Percentiles rank a stretch among this genome's conserved stretches.
Evolutionary conservation across 2,888 invertebrate genomes (phyloP).

Genomic region (Schrankia costaestrigalis): DNA sequence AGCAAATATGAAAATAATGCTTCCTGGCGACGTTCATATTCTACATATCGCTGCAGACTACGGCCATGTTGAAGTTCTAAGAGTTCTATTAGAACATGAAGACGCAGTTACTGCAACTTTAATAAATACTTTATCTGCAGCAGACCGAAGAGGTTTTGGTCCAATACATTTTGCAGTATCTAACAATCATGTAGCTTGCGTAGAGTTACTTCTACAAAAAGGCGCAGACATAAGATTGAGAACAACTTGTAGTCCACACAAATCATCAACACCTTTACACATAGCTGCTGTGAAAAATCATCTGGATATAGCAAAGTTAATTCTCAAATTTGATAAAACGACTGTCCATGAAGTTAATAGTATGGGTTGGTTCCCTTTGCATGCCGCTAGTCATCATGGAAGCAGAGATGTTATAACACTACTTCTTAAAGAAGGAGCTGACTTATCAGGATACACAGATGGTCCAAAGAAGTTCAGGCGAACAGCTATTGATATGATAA

Average conservation of each 20-base stretch:
- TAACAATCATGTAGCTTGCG: conserved; percentile 71
- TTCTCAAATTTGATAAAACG: conserved; percentile 61
- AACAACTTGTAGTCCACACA: conserved; percentile 64
- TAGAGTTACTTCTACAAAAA: conserved; percentile 62
- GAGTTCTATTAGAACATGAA: conserved; percentile 69
- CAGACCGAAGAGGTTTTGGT: conserved; percentile 66
- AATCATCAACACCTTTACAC: conserved; percentile 69
- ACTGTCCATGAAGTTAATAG: conserved; percentile 67
- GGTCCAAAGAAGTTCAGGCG: conserved; percentile 61
- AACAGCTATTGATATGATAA: conserved; percentile 76
- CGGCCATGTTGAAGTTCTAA: conserved; percentile 77
- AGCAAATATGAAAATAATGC: conserved; percentile 61
- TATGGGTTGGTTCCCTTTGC: conserved; percentile 57
- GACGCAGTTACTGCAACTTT: conserved; percentile 48
- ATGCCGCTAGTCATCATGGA: conserved; percentile 77
- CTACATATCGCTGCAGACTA: conserved; percentile 81
- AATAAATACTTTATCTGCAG: conserved; percentile 56
- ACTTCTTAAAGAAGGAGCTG: conserved; percentile 68
- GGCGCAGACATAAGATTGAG: conserved; percentile 67
- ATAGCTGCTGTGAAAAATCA: conserved; percentile 68
- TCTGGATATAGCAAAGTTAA: conserved; percentile 53
- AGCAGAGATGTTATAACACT: conserved; percentile 78
- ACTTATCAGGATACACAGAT: conserved; percentile 62
- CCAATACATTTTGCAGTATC: conserved; percentile 79
- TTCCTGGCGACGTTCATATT: conserved; percentile 74